A percentile compares a stretch with the other conserved stretches of the same genome.
These are phyloP conservation scores for Alligator sinensis DNA, from an alignment of 2,113 vertebrate species.

Conservation along the genomic window DNA sequence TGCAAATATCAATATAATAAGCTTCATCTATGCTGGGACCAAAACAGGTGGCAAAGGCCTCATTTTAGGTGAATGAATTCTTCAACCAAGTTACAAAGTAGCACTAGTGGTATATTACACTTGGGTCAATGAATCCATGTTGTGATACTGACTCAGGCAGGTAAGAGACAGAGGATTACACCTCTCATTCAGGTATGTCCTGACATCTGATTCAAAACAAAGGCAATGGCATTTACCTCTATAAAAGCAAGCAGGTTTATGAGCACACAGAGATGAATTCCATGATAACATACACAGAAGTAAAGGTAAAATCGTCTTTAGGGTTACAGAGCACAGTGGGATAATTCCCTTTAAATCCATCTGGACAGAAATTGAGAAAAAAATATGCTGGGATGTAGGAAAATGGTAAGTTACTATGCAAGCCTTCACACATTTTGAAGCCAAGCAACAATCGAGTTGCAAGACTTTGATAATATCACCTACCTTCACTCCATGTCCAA, in stretches of 20 bases:
- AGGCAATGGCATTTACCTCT: background rate
- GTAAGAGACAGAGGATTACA: background rate
- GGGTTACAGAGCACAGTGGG: slow-evolving; percentile 1
- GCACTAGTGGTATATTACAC: background rate
- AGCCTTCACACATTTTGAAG: slow-evolving; percentile 59
- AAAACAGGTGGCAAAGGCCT: background rate
- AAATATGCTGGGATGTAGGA: slow-evolving; percentile 32
- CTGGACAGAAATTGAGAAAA: background rate
- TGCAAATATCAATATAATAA: background rate
- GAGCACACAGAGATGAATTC: slow-evolving; percentile 5
- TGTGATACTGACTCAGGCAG: slow-evolving; percentile 8
- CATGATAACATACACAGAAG: background rate
- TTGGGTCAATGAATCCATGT: background rate
- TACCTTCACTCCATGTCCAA: slow-evolving; percentile 99
- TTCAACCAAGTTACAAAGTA: background rate
- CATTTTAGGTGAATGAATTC: background rate
- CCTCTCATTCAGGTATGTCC: background rate
- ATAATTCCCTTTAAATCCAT: background rate
- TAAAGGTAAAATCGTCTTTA: background rate
- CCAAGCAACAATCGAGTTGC: slow-evolving; percentile 63
- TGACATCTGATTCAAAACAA: background rate
- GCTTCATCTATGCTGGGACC: background rate
- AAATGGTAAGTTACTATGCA: slow-evolving; percentile 47
- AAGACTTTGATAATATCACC: slow-evolving; percentile 68
- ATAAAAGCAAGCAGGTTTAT: background rate